phyloP scores from a whole-genome alignment of 2,797 vertebrate genomes.

The Megalops cyprinoides region DNA sequence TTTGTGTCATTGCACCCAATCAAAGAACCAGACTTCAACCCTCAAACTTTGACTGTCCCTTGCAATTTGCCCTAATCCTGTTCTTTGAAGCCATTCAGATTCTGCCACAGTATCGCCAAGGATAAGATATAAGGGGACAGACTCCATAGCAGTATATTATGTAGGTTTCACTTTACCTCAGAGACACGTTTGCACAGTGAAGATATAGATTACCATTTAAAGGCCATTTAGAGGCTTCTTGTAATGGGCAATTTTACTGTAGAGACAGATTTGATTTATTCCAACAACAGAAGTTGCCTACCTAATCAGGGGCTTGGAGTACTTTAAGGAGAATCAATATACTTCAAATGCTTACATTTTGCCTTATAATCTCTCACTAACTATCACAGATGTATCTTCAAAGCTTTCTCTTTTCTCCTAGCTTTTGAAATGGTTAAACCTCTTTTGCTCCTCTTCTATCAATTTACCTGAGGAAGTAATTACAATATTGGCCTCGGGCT shows the following conservation, averaged over 20 bases:
- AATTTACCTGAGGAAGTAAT: conserved; percentile 33
- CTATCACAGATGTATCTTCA: conserved; percentile 31
- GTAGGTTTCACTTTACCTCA: conserved; percentile 24
- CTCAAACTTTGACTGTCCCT: background rate
- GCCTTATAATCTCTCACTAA: conserved; percentile 27
- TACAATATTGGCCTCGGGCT: background rate
- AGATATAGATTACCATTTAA: conserved; percentile 39
- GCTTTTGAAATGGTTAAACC: conserved; percentile 36
- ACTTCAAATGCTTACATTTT: conserved; percentile 25
- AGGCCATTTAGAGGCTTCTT: conserved; percentile 38
- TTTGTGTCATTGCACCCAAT: background rate
- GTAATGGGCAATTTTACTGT: conserved; percentile 39
- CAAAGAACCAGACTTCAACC: background rate
- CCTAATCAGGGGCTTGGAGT: conserved; percentile 38
- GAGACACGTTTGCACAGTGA: conserved; percentile 29
- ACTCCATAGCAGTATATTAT: conserved; percentile 19
- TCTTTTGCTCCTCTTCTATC: conserved; percentile 15
- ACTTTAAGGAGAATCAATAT: conserved; percentile 44
- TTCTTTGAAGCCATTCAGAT: background rate
- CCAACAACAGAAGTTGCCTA: conserved; percentile 35
- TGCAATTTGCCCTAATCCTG: background rate
- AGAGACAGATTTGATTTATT: conserved; percentile 38
- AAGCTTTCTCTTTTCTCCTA: conserved; percentile 27
- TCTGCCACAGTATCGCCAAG: background rate
- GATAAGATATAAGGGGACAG: background rate